phyloP scores from a whole-genome alignment of 2,888 invertebrate species.

The Tachina lurida region DNA sequence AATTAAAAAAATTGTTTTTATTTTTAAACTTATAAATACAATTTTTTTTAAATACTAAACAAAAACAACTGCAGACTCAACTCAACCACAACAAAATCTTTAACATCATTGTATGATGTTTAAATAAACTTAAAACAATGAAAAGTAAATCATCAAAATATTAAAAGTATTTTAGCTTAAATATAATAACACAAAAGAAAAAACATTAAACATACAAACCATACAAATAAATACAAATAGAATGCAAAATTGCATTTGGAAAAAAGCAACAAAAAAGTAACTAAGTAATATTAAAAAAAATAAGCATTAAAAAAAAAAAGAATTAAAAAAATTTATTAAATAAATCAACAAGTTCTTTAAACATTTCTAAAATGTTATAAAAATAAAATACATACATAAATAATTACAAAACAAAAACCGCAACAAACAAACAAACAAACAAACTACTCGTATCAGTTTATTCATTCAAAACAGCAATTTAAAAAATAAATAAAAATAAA shows the following conservation, averaged over 20 bases:
- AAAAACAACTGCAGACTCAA: conserved; percentile 22
- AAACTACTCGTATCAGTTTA: conserved; percentile 56
- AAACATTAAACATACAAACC: conserved; percentile 7
- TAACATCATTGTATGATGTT: conserved; percentile 67
- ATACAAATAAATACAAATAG: conserved; percentile 17
- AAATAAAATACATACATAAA: background rate
- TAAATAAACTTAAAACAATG: conserved; percentile 40
- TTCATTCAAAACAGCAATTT: conserved; percentile 40
- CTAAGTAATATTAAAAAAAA: conserved; percentile 34
- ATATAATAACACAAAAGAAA: conserved; percentile 41
- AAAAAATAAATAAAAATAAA: conserved; percentile 35
- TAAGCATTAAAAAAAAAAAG: conserved; percentile 30
- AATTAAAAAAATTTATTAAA: conserved; percentile 52
- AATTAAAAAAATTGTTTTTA: background rate
- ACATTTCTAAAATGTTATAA: conserved; percentile 69
- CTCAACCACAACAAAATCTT: conserved; percentile 47
- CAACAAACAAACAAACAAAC: conserved; percentile 41
- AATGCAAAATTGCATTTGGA: conserved; percentile 49
- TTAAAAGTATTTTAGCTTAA: conserved; percentile 71
- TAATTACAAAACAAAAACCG: conserved; percentile 14
- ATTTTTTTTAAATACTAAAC: conserved; percentile 4
- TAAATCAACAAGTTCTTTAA: conserved; percentile 75
- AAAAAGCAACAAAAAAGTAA: conserved; percentile 7
- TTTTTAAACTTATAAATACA: background rate
- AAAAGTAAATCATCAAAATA: conserved; percentile 50